Base-by-base conservation (phyloP, 2,113 vertebrate species). In the Menidia beryllina region DNA sequence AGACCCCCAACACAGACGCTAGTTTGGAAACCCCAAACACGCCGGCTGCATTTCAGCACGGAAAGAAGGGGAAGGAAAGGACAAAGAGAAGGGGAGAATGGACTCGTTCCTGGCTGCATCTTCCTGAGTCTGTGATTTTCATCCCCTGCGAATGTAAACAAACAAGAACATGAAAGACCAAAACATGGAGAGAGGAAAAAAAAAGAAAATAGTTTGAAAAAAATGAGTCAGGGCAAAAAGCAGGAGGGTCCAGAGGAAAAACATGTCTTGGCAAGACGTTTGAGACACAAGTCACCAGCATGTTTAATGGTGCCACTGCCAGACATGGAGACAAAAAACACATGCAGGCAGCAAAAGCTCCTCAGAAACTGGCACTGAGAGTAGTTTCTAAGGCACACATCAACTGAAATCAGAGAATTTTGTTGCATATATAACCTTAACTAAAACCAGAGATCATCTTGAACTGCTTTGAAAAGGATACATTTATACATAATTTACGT, bases 1-100 rank as follows among this genome's bases (percentile, higher is more conserved):
- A 82, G 90, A 90, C 81, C 87, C 82, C 86, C 66, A 84, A 88
- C 72, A 74, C 86, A 86, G 87, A 88, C 75, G 17, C 65, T 69
- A 64, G 81, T 76, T 88, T 82, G 79, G 82, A 87, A 91, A 88
- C 77, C 77, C 86, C 63, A 77, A 86, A 60, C 75, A 75, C 54
- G 73, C 50, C 7, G 80, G 75, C 66, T 68, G 82, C 56, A 53
- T 72, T 73, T 81, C 41, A 76, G 76, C 2, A 8, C 57, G 52
- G 48, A 51, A 73, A 71, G 51, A 72, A 38, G 56, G 65, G 79
- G 67, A 79, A 79, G 79, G 68, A 85, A 75, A 73, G 54, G 73
- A 81, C n/a, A 57, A 81, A 80, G 72, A 84, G 66, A 86, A 72
- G 75, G 60, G 82, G 74, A 72, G 72, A 77, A 41, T 59, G 12